Percentiles rank a stretch among this genome's conserved stretches.
phyloP scores from a whole-genome alignment of 1,140 invertebrate species.

The Sitobion miscanthi region DNA sequence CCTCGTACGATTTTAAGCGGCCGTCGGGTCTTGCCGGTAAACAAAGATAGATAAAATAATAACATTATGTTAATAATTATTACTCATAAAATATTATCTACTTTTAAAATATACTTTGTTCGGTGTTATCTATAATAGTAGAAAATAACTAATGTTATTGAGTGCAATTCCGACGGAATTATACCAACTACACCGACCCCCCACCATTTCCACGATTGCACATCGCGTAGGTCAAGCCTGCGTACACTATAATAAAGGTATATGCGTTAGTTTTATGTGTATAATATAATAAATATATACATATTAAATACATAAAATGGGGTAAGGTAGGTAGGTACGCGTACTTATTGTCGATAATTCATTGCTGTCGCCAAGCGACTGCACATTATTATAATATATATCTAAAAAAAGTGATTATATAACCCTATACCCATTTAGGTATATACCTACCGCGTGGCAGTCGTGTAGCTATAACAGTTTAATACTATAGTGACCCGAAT shows the following conservation, averaged over 20 bases:
- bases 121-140: not conserved
- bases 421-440: not conserved
- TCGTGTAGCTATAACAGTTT: not conserved
- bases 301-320: not conserved
- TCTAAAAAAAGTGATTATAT: not conserved
- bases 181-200: not conserved
- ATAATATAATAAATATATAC: no score
- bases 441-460: not conserved
- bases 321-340: not conserved
- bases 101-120: not conserved
- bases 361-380: not conserved
- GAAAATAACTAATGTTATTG: constrained; percentile 1
- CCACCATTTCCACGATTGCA: not conserved
- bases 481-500: not conserved
- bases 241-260: not conserved
- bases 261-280: not conserved
- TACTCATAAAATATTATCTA: not conserved
- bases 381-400: not conserved
- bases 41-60: not conserved
- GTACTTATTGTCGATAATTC: not conserved
- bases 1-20: not conserved
- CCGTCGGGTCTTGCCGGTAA: not conserved
- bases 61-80: not conserved
- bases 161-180: not conserved
- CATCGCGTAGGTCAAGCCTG: not conserved